Percentiles rank a stretch among this genome's conserved stretches.
Conservation (phyloP, 2,888 invertebrate species). For the Trissolcus japonicus region DNA sequence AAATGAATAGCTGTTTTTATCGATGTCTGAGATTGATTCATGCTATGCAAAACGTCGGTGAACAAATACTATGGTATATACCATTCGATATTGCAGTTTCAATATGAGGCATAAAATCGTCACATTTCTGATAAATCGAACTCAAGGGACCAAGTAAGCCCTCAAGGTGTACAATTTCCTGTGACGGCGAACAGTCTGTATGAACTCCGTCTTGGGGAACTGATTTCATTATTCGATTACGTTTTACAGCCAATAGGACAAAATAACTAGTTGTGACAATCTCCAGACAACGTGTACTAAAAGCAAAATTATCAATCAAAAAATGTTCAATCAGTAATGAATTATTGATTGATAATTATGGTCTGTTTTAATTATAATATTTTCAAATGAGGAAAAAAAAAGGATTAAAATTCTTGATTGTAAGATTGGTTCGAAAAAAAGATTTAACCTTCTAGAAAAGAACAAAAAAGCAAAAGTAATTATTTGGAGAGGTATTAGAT, state of each 20-base stretch:
- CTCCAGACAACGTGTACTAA: neutral
- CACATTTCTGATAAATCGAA: constrained; percentile 39
- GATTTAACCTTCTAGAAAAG: no score
- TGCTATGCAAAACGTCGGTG: neutral
- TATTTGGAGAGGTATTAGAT: no score
- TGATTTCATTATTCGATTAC: constrained; percentile 32
- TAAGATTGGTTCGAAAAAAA: no score
- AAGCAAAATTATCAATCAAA: neutral
- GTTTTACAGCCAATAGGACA: constrained; percentile 9
- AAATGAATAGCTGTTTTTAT: neutral
- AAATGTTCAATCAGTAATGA: no score
- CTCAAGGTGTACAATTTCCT: constrained; percentile 49
- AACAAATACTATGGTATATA: neutral
- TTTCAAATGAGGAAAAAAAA: no score
- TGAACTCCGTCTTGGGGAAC: constrained; percentile 22
- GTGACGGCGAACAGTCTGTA: constrained; percentile 33
- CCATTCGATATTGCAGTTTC: constrained; percentile 2
- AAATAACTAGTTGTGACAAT: neutral
- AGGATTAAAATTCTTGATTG: no score
- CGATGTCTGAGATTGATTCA: neutral
- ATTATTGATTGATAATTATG: no score
- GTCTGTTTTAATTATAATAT: no score
- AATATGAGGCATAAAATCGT: constrained; percentile 14
- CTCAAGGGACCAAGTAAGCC: constrained; percentile 32
- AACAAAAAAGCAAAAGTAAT: no score